Percentiles rank a stretch among this genome's conserved stretches.
Evolutionary conservation across 2,888 invertebrate genomes (phyloP).

Genomic region (Drosophila lutescens): DNA sequence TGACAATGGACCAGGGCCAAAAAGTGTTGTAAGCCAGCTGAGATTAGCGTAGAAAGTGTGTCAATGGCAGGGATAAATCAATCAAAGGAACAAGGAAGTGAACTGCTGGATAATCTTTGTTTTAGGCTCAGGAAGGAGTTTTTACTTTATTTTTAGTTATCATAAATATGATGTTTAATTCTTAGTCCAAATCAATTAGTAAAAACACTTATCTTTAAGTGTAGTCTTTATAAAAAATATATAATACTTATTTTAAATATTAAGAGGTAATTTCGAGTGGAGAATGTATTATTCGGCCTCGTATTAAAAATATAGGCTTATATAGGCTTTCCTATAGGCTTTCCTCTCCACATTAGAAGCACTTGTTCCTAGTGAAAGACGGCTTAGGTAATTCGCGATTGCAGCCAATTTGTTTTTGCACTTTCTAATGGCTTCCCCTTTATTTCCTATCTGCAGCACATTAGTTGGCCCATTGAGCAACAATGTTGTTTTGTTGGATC

Average conservation of each 20-base stretch:
- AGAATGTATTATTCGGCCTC: no score
- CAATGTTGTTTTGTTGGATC: constrained; percentile 40
- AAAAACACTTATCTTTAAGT: no score
- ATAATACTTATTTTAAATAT: no score
- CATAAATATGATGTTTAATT: no score
- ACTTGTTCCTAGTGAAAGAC: constrained; percentile 6
- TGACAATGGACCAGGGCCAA: constrained; percentile 18
- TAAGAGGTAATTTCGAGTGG: no score
- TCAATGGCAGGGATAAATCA: constrained; percentile 34
- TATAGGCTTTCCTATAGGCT: neutral
- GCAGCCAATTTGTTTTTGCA: constrained; percentile 63
- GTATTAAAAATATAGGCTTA: no score
- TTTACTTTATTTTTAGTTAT: no score
- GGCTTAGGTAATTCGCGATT: constrained; percentile 7
- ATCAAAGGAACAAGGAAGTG: constrained; percentile 16
- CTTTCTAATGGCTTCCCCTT: constrained; percentile 67
- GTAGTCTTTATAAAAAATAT: no score
- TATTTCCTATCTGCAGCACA: constrained; percentile 64
- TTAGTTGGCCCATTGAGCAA: constrained; percentile 78
- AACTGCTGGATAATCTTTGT: neutral
- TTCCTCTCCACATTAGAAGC: neutral
- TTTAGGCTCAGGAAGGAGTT: neutral
- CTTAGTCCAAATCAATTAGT: no score
- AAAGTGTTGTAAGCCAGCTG: constrained; percentile 37
- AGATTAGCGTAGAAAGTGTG: constrained; percentile 40